A percentile compares a stretch with the other conserved stretches of the same genome.
These are phyloP conservation scores for Ptilonorhynchus violaceus DNA, from an alignment of 2,113 vertebrate genomes.

Conservation along the genomic window DNA sequence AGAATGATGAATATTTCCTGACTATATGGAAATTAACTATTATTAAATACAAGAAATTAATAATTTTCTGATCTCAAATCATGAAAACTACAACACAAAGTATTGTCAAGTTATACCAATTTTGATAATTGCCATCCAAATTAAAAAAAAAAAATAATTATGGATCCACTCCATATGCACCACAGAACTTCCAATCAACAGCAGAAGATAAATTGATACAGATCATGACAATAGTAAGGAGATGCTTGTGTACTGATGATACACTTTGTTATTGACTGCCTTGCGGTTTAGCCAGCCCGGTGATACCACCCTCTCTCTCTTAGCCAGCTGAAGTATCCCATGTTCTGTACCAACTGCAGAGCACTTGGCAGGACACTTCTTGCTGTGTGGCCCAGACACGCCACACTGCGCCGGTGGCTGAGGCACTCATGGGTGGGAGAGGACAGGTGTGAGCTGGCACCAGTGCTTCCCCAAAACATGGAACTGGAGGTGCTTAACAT, in stretches of 20 bases:
- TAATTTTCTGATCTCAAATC: neutral
- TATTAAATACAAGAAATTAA: neutral
- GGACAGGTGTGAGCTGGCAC: no score
- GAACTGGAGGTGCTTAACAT: neutral
- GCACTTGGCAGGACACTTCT: neutral
- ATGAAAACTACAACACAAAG: neutral
- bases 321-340: rapidly evolving
- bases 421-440: neutral
- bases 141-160: neutral
- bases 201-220: neutral
- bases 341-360: rapidly evolving
- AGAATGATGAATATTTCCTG: neutral
- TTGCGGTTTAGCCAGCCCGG: neutral
- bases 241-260: neutral
- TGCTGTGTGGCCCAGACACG: neutral
- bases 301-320: neutral
- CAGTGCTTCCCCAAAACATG: rapidly evolving
- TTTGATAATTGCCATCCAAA: neutral
- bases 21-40: neutral
- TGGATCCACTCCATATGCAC: neutral
- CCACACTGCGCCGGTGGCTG: rapidly evolving
- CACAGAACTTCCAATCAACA: neutral
- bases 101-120: neutral
- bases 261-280: rapidly evolving
- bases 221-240: neutral